Percentiles rank a stretch among this genome's conserved stretches.
Conservation (phyloP, 2,797 vertebrate species). For the Tachyglossus aculeatus region DNA sequence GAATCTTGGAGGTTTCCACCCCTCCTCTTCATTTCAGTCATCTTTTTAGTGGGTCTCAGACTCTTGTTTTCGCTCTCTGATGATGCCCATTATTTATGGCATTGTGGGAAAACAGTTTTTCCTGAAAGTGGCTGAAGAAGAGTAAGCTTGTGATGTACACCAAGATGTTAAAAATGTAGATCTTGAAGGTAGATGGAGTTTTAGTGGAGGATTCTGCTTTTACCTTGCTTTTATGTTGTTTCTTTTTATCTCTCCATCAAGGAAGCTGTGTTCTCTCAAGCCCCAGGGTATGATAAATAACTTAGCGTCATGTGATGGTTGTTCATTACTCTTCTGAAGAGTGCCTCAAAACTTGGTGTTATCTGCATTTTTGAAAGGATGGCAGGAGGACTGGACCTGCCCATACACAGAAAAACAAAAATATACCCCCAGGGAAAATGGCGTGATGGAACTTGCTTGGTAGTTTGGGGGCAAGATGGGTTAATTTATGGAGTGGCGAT, state of each 20-base stretch:
- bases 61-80: too few relatives aligned
- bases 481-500: constrained; percentile 2
- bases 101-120: too few relatives aligned
- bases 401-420: constrained; percentile 19
- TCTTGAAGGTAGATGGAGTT: constrained; percentile 62
- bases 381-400: constrained; percentile 37
- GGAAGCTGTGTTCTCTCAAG: constrained; percentile 70
- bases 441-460: background rate
- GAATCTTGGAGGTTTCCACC: too few relatives aligned
- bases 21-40: too few relatives aligned
- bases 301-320: constrained; percentile 68
- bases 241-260: constrained; percentile 79
- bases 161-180: constrained; percentile 40
- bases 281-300: constrained; percentile 74
- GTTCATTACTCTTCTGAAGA: constrained; percentile 55
- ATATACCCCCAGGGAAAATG: background rate
- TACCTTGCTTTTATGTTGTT: constrained; percentile 67
- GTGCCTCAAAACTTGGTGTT: constrained; percentile 54
- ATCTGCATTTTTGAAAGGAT: constrained; percentile 65
- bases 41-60: too few relatives aligned
- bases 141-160: too few relatives aligned
- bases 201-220: constrained; percentile 65
- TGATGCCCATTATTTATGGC: too few relatives aligned
- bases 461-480: background rate
- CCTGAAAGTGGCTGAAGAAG: too few relatives aligned